Evolutionary conservation across 2,888 invertebrate genomes (phyloP), one percentile per base, ranked within the genome.

Genomic region (Podotricha telesiphe): DNA sequence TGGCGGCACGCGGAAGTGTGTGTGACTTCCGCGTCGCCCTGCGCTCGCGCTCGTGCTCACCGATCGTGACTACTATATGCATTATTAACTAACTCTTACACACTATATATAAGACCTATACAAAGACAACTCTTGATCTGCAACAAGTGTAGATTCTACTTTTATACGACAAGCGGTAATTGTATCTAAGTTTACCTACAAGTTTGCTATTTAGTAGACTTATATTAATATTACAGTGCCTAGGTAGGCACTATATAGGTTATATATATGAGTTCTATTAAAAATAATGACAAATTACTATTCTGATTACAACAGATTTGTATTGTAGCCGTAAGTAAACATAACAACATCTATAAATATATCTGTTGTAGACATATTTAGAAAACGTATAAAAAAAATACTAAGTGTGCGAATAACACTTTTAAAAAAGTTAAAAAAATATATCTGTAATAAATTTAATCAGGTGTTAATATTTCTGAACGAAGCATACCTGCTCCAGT

Each of bases 1-100:
- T 91, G 92, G 91, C 90, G 91, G 89, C 83, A 89, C 88, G 91
- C 91, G 92, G 91, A 93, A 91, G 89, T 91, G 85, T 81, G 82
- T 83, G 78, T 80, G 85, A 89, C 89, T 91, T 91, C 91, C 91
- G 90, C 88, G 89, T 91, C 79, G 79, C 78, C 79, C 78, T 77
- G 77, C 77, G 74, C 77, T 51, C 66, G 71, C 73, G 76, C 87
- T 84, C 85, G 85, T 84, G 87, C 86, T 84, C 85, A 76, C 80
- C 75, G 77, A 84, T 87, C 88, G 87, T 88, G 86, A 88, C 87
- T 85, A 77, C 84, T 81, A 80, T 85, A 85, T 85, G 86, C 88
- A 88, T 85, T 87, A 86, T 84, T 82, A 84, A 81, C 81, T 75
- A 79, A 80, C 77, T 78, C 78, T 80, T 80, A 81, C 80, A 81